Percentiles rank a stretch among this genome's conserved stretches.
Evolutionary conservation across 2,113 vertebrate genomes (phyloP).

Genomic region (Athene noctua): DNA sequence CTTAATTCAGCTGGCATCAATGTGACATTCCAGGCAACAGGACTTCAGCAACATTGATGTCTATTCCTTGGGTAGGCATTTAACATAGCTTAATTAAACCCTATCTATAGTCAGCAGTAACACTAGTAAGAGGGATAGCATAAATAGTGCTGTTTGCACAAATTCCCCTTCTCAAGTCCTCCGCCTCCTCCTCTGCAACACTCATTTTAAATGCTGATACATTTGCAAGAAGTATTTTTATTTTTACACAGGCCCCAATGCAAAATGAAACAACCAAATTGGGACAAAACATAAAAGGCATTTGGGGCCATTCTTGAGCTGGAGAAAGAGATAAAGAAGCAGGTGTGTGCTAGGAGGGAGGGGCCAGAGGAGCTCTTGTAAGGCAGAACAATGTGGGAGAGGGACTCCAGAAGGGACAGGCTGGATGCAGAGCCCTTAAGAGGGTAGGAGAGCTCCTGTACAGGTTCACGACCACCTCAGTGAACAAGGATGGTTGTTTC

Average conservation of each 20-base stretch:
- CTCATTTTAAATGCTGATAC: constrained; percentile 20
- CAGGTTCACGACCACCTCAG: neutral
- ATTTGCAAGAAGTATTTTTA: constrained; percentile 28
- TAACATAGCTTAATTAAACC: constrained; percentile 61
- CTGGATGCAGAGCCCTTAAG: neutral
- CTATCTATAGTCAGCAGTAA: constrained; percentile 71
- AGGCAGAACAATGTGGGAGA: neutral
- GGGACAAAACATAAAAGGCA: neutral
- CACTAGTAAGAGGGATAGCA: constrained; percentile 54
- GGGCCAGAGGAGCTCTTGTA: neutral
- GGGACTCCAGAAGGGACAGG: neutral
- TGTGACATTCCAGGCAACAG: constrained; percentile 51
- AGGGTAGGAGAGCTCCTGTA: neutral
- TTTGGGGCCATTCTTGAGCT: neutral
- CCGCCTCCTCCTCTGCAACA: constrained; percentile 5
- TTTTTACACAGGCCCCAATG: neutral
- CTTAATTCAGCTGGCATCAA: constrained; percentile 52
- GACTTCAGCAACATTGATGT: constrained; percentile 31
- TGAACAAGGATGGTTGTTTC: neutral
- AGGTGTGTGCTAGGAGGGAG: neutral
- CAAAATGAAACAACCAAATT: constrained; percentile 27
- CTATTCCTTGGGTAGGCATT: constrained; percentile 43
- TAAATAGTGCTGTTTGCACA: constrained; percentile 40
- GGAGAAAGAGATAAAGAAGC: constrained; percentile 33
- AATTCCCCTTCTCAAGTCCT: constrained; percentile 46